Evolutionary conservation across 2,888 invertebrate species (phyloP), one percentile per base, ranked within the genome.

Genomic region (Eupeodes latifasciatus): DNA sequence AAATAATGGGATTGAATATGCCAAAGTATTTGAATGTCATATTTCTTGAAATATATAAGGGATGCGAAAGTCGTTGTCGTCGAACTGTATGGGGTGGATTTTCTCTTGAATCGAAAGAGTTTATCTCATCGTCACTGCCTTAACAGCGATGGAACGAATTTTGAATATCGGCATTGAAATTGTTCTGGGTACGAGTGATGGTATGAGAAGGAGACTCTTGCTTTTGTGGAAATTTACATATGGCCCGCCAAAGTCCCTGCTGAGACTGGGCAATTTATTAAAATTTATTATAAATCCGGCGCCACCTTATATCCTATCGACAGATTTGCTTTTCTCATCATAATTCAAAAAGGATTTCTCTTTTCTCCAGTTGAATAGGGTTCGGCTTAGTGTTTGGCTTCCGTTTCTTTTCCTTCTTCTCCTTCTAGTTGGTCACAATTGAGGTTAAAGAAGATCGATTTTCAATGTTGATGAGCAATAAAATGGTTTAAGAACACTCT

Each of bases 1-100:
- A 88, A 88, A 85, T 85, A 88, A 85, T 81, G 81, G 88, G 75
- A 85, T 85, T 88, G 88, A 85, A 81, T 85, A 88, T 85, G 88
- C 81, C 69, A 78, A 81, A 81, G 88, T 49, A 88, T 88, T 85
- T 88, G 85, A 88, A 84, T 81, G 80, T 84, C 87, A 88, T 84
- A 88, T 88, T 72, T 64, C 19, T 51, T 9, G 27, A 64, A 27
- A 27, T 27, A 27, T 27, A 55, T 51, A 75, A 69, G 44, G 75
- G 55, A 40, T 51, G 19, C 27, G 16, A 19, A 12, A 57, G 34
- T 57, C n/a, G 14, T 55, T n/a, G 53, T 53, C 12, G 67, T 47
- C 34, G 40, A 57, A 47, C 40, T 7, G 40, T 36, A 27, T 75
- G 69, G 85, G 78, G 77, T 82, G 82, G 67, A 27, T 75, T 67